phyloP scores from a whole-genome alignment of 2,113 vertebrate genomes.

The Proteles cristata region DNA sequence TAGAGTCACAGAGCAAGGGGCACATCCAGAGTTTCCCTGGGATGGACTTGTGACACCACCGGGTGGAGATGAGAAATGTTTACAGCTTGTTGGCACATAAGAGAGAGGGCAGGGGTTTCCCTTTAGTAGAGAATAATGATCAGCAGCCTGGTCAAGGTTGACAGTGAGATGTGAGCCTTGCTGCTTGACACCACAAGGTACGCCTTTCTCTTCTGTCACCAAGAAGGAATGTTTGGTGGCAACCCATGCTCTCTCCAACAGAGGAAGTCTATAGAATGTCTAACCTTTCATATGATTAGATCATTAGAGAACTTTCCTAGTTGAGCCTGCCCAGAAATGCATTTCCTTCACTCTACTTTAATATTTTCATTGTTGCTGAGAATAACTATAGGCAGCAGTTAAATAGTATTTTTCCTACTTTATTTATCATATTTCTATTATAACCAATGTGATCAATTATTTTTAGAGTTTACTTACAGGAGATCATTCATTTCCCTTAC shows the following conservation, averaged over 20 bases:
- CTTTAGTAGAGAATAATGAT: neutral
- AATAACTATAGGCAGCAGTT: neutral
- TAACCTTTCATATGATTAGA: neutral
- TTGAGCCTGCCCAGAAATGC: neutral
- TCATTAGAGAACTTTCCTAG: neutral
- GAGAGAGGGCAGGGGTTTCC: neutral
- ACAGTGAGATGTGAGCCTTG: neutral
- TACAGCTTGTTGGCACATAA: neutral
- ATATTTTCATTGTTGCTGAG: neutral
- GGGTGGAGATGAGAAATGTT: neutral
- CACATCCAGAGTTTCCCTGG: neutral
- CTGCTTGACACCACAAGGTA: neutral
- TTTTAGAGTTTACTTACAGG: neutral
- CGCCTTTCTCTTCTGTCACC: neutral
- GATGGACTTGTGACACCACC: neutral
- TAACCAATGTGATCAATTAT: neutral
- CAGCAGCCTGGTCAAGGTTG: neutral
- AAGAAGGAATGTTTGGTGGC: neutral
- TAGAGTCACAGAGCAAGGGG: neutral
- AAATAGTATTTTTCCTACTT: conserved; percentile 24
- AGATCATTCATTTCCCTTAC: neutral
- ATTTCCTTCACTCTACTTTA: conserved; percentile 20
- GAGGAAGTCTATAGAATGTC: neutral
- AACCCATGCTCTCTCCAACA: neutral
- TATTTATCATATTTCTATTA: neutral